A percentile compares a stretch with the other conserved stretches of the same genome.
Conservation (phyloP, 2,797 vertebrate species). For the Melanotaenia trifasciata region DNA sequence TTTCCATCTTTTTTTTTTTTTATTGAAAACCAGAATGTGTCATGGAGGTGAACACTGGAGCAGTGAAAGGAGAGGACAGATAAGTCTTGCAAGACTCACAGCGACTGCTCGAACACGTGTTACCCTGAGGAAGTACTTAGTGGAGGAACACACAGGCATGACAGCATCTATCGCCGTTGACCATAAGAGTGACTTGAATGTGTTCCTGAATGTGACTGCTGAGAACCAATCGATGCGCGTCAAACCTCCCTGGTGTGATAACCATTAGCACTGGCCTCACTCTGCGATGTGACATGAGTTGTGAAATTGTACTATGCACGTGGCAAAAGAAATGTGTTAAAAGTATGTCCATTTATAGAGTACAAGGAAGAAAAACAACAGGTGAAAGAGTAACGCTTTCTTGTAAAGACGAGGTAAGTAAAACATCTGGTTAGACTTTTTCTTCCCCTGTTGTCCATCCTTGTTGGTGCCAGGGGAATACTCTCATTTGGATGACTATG, state of each 20-base stretch:
- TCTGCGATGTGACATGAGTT: conserved; percentile 55
- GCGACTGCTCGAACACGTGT: conserved; percentile 58
- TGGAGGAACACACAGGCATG: conserved; percentile 50
- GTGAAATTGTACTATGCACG: conserved; percentile 58
- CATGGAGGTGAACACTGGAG: conserved; percentile 64
- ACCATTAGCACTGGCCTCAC: conserved; percentile 66
- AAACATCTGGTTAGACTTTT: conserved; percentile 34
- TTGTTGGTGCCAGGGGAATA: conserved; percentile 34
- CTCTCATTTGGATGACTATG: conserved; percentile 48
- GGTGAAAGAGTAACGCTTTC: conserved; percentile 56
- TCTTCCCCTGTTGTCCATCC: conserved; percentile 6
- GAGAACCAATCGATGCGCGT: conserved; percentile 61
- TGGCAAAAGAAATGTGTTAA: conserved; percentile 58
- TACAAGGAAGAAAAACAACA: conserved; percentile 57
- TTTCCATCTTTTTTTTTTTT: conserved; percentile 47
- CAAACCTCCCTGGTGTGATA: conserved; percentile 65
- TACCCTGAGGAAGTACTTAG: conserved; percentile 62
- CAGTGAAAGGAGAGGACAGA: conserved; percentile 56
- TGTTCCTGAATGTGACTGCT: conserved; percentile 40
- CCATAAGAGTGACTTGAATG: conserved; percentile 54
- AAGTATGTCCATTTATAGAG: conserved; percentile 62
- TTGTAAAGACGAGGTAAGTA: conserved; percentile 47
- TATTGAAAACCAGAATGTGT: conserved; percentile 61
- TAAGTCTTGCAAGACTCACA: conserved; percentile 58
- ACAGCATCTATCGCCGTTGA: conserved; percentile 56